Percentiles rank a stretch among this genome's conserved stretches.
Evolutionary conservation across 1,140 invertebrate species (phyloP).

Genomic region (Drosophila ananassae): DNA sequence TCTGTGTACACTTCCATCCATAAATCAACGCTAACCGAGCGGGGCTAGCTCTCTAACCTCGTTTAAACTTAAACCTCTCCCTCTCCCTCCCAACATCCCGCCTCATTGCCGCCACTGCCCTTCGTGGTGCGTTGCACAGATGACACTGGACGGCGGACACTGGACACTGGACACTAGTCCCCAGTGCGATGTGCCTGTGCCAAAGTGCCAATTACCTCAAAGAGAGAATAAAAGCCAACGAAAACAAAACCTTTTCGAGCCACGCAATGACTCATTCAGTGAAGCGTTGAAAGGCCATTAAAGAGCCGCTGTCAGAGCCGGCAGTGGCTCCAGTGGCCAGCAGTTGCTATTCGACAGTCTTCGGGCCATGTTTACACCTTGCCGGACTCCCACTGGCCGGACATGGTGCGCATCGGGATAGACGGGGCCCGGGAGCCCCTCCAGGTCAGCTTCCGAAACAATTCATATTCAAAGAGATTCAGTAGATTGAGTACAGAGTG

Average conservation of each 20-base stretch:
- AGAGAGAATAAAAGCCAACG: constrained; percentile 10
- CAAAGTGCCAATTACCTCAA: constrained; percentile 48
- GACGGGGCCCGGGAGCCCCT: not conserved
- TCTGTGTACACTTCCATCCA: constrained; percentile 16
- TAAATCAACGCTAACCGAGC: constrained; percentile 43
- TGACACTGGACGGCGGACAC: constrained; percentile 1
- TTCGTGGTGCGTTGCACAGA: constrained; percentile 63
- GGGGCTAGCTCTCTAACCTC: constrained; percentile 20
- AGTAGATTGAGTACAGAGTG: no score
- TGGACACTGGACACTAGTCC: no score
- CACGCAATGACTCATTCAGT: constrained; percentile 47
- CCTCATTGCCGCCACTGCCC: constrained; percentile 18
- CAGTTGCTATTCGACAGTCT: not conserved
- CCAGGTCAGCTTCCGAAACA: not conserved
- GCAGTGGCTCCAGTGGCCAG: not conserved
- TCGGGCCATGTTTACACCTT: constrained; percentile 18
- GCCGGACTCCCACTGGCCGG: not conserved
- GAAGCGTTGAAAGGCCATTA: constrained; percentile 52
- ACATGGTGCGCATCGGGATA: not conserved
- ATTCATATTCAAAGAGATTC: no score
- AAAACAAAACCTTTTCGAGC: constrained; percentile 38
- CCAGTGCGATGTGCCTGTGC: no score
- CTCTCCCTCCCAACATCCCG: constrained; percentile 23
- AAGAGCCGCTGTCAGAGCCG: constrained; percentile 16
- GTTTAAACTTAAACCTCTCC: constrained; percentile 24